These are phyloP conservation scores for Trachythela sp. DNA, from an alignment of 64 coral and sea anemone species.

Conservation along the genomic window DNA sequence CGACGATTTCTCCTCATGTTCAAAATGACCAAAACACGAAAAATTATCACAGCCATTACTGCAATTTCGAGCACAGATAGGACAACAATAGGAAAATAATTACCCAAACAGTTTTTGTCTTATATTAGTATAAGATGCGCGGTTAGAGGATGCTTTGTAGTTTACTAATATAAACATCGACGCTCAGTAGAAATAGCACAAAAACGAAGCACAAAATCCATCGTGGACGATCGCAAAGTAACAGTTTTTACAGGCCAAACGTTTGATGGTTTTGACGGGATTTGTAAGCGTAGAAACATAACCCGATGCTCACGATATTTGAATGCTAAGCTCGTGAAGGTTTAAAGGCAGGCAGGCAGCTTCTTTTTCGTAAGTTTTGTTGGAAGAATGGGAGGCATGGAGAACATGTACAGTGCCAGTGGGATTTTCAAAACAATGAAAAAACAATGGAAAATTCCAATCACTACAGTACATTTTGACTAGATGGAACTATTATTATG, in stretches of 20 bases:
- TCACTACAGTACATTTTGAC: too few species aligned
- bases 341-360: too few species aligned
- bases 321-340: not conserved
- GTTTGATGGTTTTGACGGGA: not conserved
- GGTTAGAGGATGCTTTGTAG: not conserved
- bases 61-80: not conserved
- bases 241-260: not conserved
- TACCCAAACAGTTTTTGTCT: not conserved
- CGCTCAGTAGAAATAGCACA: not conserved
- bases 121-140: not conserved
- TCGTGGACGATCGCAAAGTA: not conserved
- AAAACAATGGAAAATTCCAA: too few species aligned
- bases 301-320: not conserved
- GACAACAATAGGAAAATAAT: not conserved
- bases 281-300: not conserved
- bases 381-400: too few species aligned
- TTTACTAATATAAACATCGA: not conserved
- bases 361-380: not conserved
- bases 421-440: too few species aligned
- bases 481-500: too few species aligned
- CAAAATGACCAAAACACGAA: not conserved
- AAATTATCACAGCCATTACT: not conserved
- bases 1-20: not conserved
- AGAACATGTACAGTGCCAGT: too few species aligned
- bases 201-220: not conserved